Evolutionary conservation across 2,888 invertebrate genomes (phyloP), one percentile per base, ranked within the genome.

Genomic region (Trissolcus brochymenae): DNA sequence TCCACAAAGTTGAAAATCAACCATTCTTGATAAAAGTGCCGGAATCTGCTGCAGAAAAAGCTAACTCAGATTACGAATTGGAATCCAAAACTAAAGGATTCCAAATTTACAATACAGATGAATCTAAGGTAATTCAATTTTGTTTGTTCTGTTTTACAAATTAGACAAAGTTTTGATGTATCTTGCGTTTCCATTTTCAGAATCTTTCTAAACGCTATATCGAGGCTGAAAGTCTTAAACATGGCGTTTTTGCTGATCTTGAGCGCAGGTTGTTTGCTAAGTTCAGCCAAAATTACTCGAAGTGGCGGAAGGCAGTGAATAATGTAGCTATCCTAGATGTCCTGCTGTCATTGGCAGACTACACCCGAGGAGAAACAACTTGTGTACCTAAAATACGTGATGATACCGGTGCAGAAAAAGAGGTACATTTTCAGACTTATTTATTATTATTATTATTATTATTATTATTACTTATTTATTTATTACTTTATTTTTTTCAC

Each of bases 1-100:
- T 95, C 88, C 96, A 95, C 87, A 98, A 98, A 0, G 91, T 91
- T 0, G 98, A 96, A 78, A 96, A 95, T 86, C 98, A 97, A 87
- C 92, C 98, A 0, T 99, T 93, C 88, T 98, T 98, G 87, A 90
- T 99, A 67, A 98, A 99, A 90, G 92, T 99, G 4, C 95, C 98
- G 0, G 96, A 97, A 71, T 90, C 90, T 19, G 92, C 93, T 49
- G 91, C 92, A 0, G 90, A 92, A 46, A 93, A 92, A 84, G 94
- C 94, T 0, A 93, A 93, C 0, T 88, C 91, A 0, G 92, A 94
- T 0, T 98, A 96, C 87, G 93, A 94, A 66, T 87, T 98, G 61
- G 95, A 95, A 86, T 94, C 96, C 0, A 93, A 95, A 11, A 92
- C 94, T 76, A 99, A 98, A 89, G 97, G 97, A 0, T 91, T 90